These are phyloP conservation scores for Mycogona germanica DNA, from an alignment of 2,888 invertebrate species.

Conservation along the genomic window DNA sequence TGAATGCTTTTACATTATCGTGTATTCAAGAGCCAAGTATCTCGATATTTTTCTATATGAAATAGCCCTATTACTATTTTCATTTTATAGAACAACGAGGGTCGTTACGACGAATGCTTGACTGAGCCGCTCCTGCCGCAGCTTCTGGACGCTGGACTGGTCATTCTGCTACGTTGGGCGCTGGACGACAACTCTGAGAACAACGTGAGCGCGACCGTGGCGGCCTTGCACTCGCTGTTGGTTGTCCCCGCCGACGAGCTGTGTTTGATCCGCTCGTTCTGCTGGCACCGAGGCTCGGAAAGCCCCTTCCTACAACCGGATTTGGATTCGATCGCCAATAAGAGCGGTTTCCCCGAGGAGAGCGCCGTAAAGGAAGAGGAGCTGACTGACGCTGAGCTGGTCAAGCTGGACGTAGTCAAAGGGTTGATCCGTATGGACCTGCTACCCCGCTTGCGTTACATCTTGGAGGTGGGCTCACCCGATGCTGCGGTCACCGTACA, in stretches of 20 bases:
- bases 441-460: constrained; percentile 60
- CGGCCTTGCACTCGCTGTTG: constrained; percentile 59
- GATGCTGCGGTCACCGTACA: constrained; percentile 57
- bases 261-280: constrained; percentile 31
- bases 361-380: constrained; percentile 37
- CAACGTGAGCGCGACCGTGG: constrained; percentile 59
- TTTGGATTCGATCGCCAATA: constrained; percentile 27
- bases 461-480: constrained; percentile 55
- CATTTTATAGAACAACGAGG: constrained; percentile 8
- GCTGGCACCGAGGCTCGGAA: constrained; percentile 32
- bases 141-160: constrained; percentile 51
- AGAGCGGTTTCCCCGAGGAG: constrained; percentile 23
- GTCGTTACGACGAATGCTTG: constrained; percentile 13
- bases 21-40: constrained; percentile 2
- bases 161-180: constrained; percentile 69
- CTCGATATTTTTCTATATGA: neutral
- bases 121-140: constrained; percentile 48
- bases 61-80: neutral
- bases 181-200: constrained; percentile 68
- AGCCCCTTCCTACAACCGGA: constrained; percentile 43
- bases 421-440: constrained; percentile 44
- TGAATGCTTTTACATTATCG: neutral
- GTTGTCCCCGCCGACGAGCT: constrained; percentile 67
- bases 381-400: constrained; percentile 73
- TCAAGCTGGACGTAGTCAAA: constrained; percentile 62